Evolutionary conservation across 2,888 invertebrate genomes (phyloP).

Genomic region (Uloborus plumipes): DNA sequence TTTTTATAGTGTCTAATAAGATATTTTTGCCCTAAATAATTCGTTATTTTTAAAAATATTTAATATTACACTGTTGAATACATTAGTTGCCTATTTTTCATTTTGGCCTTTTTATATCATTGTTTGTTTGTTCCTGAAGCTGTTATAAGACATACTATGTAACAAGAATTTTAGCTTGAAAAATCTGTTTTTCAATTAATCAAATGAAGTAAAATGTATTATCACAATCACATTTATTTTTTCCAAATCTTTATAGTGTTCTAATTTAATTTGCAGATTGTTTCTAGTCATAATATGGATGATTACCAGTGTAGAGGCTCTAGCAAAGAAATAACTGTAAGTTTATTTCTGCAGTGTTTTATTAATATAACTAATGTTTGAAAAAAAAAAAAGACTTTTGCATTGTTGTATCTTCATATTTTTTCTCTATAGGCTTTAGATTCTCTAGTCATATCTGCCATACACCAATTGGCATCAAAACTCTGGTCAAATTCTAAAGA

Average conservation of each 20-base stretch:
- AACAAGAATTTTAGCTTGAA: too few relatives aligned
- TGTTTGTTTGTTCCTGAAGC: too few relatives aligned
- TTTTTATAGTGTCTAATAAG: too few relatives aligned
- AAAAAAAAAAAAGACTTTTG: neutral
- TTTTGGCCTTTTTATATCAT: too few relatives aligned
- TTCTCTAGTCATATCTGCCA: constrained; percentile 74
- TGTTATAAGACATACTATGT: too few relatives aligned
- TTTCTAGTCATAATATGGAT: constrained; percentile 63
- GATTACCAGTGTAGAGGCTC: constrained; percentile 61
- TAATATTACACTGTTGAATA: too few relatives aligned
- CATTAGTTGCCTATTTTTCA: too few relatives aligned
- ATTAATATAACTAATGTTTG: constrained; percentile 1
- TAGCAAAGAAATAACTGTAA: constrained; percentile 60
- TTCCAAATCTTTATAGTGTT: neutral
- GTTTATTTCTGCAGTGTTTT: constrained; percentile 3
- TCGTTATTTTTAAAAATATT: too few relatives aligned
- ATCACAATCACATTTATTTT: neutral
- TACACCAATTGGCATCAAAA: constrained; percentile 74
- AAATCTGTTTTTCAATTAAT: too few relatives aligned
- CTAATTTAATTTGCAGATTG: constrained; percentile 45
- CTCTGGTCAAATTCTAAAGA: constrained; percentile 73
- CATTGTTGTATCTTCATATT: neutral
- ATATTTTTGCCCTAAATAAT: too few relatives aligned
- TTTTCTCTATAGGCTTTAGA: constrained; percentile 70
- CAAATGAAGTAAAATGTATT: neutral